Percentiles rank a stretch among this genome's conserved stretches.
phyloP scores from a whole-genome alignment of 2,888 invertebrate species.

The Cephalotes varians region DNA sequence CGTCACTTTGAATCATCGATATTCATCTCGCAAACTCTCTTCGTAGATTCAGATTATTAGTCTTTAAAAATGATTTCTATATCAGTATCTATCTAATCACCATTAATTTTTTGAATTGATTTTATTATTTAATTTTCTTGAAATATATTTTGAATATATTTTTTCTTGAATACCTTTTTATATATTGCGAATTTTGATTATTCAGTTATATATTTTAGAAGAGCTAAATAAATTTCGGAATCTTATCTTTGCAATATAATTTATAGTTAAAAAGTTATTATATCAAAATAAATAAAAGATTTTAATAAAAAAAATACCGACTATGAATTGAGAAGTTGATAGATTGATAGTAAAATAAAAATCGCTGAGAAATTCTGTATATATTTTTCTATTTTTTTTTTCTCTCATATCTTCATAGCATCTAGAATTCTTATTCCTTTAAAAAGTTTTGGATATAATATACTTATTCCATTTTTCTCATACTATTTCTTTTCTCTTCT shows the following conservation, averaged over 20 bases:
- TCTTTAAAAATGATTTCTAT: background rate
- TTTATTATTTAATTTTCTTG: no score
- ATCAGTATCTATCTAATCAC: background rate
- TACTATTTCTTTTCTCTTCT: conserved; percentile 5
- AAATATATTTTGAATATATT: no score
- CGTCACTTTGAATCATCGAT: conserved; percentile 1
- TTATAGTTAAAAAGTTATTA: background rate
- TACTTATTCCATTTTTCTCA: conserved; percentile 1
- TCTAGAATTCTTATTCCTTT: background rate
- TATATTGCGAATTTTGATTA: background rate
- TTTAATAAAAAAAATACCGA: background rate
- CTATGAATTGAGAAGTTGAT: background rate
- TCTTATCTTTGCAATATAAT: background rate
- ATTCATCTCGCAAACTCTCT: conserved; percentile 1
- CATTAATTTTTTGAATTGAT: background rate
- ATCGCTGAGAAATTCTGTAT: no score
- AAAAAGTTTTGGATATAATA: background rate
- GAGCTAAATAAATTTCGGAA: background rate
- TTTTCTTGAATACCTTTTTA: no score
- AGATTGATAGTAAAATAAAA: background rate
- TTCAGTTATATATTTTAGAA: background rate
- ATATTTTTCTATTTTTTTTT: no score
- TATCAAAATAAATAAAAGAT: background rate
- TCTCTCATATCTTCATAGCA: background rate
- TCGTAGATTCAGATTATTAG: background rate